These are phyloP conservation scores for Ctena decussata DNA, from an alignment of 2,888 invertebrate species.

Conservation along the genomic window DNA sequence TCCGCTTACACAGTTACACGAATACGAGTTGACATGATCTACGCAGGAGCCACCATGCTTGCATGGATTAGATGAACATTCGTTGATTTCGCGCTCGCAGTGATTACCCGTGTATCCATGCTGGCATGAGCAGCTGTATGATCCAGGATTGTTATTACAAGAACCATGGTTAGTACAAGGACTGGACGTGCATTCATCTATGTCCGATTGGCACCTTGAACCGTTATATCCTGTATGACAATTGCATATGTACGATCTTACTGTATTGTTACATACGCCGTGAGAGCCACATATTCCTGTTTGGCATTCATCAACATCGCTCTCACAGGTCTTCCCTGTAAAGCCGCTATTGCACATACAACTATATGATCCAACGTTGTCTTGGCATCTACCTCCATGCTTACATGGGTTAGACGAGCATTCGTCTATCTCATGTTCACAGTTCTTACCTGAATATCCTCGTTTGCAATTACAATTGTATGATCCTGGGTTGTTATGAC, in stretches of 20 bases:
- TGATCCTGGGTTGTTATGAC: background rate
- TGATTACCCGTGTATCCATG: background rate
- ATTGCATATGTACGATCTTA: background rate
- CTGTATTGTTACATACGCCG: background rate
- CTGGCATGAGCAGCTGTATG: background rate
- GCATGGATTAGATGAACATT: background rate
- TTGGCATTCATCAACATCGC: background rate
- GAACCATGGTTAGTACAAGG: background rate
- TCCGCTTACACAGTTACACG: background rate
- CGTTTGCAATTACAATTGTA: background rate
- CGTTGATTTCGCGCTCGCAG: background rate
- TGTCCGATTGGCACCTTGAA: constrained; percentile 61
- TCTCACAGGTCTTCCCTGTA: background rate
- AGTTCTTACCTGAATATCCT: background rate
- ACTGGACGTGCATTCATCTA: constrained; percentile 73
- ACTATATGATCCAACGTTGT: background rate
- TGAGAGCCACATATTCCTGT: background rate
- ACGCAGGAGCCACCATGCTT: background rate
- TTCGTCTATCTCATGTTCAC: background rate
- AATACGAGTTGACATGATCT: background rate
- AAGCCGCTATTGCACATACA: background rate
- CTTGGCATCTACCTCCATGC: background rate
- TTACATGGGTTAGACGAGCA: background rate
- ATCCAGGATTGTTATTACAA: background rate
- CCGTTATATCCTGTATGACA: constrained; percentile 78